Evolutionary conservation across 2,113 vertebrate species (phyloP).

Genomic region (Ailurus styani): DNA sequence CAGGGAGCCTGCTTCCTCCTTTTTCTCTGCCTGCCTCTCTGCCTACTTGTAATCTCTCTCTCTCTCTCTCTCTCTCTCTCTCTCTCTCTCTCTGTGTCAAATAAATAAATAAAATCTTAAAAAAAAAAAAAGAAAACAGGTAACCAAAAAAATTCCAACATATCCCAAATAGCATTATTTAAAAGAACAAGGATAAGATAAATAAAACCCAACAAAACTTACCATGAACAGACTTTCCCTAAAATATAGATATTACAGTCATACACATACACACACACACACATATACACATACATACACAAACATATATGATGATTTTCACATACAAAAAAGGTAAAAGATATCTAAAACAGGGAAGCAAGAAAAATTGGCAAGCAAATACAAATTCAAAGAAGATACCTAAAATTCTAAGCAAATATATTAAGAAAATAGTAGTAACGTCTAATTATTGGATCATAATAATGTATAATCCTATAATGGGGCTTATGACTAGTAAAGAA

Average conservation of each 20-base stretch:
- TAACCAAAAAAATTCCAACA: not conserved
- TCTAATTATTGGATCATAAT: not conserved
- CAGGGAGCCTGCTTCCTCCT: no score
- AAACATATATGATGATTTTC: not conserved
- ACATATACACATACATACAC: not conserved
- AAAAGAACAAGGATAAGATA: not conserved
- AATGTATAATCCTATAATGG: not conserved
- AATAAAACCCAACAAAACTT: not conserved
- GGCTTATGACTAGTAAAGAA: not conserved
- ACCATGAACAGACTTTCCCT: not conserved
- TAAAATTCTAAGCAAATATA: not conserved
- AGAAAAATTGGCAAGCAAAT: not conserved
- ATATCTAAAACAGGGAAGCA: not conserved
- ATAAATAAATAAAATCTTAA: no score
- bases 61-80: no score
- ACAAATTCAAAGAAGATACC: not conserved
- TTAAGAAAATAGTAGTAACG: not conserved
- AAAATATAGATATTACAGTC: not conserved
- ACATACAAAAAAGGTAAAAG: not conserved
- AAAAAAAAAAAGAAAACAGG: no score
- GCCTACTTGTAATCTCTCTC: no score
- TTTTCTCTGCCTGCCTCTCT: no score
- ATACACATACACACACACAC: not conserved
- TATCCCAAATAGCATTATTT: not conserved
- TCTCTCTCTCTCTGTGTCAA: no score